Base-by-base conservation (phyloP, 2,113 vertebrate genomes). In the Scomber scombrus region DNA sequence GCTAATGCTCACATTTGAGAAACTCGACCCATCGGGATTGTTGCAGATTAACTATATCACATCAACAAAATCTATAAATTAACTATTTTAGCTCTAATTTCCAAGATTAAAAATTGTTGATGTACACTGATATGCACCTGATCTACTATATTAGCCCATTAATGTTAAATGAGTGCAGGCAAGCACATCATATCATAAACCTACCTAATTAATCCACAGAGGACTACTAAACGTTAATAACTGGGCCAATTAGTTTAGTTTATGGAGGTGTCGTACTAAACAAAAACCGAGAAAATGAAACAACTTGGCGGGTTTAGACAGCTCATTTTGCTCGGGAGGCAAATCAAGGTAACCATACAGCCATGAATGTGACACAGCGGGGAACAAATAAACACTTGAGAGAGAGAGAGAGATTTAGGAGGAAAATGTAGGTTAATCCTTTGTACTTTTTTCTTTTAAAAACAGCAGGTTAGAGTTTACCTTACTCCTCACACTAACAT, bases 341-440 rank as follows among this genome's bases (percentile, higher is more conserved):
- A 51, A 51, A 23, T 78, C 46, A 46, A 77, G 82, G 78, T 80
- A 29, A 69, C 18, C 12, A 13, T 13, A 49, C 31, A 72, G 8
- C 21, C 23, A 16, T 45, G 11, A 61, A 19, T 16, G 18, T 13
- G 26, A 29, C 26, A 21, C 21, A n/a, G 40, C 26, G n/a, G 47
- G 16, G 8, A 43, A 68, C 12, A 31, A 66, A 66, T 19, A 58
- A 74, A 51, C 3, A 23, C 31, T 18, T 51, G 16, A 40, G 23
- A 15, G 16, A 40, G 23, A 15, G 10, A n/a, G n/a, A 47, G 5
- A 62, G 77, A 75, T 77, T 79, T 1, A 10, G 16, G 15, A 54
- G 61, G 6, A 45, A 56, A 71, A 86, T 73, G 71, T 82, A 34
- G 79, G 85, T 85, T 89, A 86, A 84, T 89, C 83, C 61, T 67